Conservation (phyloP, 2,888 invertebrate species). For the Diabrotica balteata region DNA sequence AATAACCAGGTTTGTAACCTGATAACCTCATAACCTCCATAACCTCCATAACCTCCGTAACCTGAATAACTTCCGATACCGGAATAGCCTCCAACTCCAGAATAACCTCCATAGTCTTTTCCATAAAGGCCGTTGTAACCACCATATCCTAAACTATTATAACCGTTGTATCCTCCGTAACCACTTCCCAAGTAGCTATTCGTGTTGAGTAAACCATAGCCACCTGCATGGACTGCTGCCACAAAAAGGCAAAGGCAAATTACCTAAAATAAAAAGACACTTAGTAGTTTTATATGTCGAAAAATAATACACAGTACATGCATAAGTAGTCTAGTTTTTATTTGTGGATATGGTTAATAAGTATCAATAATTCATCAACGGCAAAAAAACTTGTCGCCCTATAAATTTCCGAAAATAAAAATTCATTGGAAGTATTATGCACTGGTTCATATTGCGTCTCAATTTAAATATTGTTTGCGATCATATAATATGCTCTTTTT, state of each 20-base stretch:
- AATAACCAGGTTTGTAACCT: constrained; percentile 1
- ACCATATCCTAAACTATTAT: background rate
- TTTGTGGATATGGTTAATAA: too few relatives aligned
- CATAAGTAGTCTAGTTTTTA: too few relatives aligned
- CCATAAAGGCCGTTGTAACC: background rate
- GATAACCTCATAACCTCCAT: background rate
- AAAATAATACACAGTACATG: too few relatives aligned
- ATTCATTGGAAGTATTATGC: too few relatives aligned
- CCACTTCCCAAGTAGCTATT: background rate
- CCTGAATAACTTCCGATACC: background rate
- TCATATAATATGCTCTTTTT: too few relatives aligned
- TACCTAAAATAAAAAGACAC: background rate
- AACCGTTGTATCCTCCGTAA: background rate
- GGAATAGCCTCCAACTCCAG: background rate
- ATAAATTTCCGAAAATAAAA: too few relatives aligned
- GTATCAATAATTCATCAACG: too few relatives aligned
- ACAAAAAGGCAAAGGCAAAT: constrained; percentile 2
- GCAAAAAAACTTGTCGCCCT: too few relatives aligned
- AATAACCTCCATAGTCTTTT: background rate
- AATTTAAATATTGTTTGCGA: too few relatives aligned
- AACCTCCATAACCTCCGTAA: constrained; percentile 3
- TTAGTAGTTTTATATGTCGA: too few relatives aligned
- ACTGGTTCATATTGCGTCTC: too few relatives aligned
- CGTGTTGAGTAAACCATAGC: background rate
- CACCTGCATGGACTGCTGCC: constrained; percentile 3